Evolutionary conservation across 2,113 vertebrate species (phyloP).

Genomic region (Coracopsis vasa): DNA sequence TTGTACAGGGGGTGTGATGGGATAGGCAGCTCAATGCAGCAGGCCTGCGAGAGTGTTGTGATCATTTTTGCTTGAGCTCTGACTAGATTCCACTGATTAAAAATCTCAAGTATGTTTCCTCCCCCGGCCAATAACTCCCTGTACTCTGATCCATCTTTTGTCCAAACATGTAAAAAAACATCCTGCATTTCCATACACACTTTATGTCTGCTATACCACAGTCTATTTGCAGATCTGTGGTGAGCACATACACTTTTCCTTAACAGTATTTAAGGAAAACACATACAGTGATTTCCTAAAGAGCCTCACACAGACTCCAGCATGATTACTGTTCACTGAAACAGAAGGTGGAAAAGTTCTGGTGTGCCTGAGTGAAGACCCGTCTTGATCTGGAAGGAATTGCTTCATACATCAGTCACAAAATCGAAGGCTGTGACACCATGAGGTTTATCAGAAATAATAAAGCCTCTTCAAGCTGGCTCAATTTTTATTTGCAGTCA

Average conservation of each 20-base stretch:
- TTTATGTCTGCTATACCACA: neutral
- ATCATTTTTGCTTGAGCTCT: neutral
- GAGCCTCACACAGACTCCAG: neutral
- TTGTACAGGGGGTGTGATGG: rapidly evolving
- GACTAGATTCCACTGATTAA: neutral
- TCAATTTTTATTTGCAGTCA: neutral
- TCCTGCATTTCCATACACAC: rapidly evolving
- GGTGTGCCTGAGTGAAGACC: neutral
- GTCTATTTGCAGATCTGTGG: neutral
- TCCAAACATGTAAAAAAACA: neutral
- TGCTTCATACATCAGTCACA: neutral
- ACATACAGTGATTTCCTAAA: neutral
- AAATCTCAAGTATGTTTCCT: neutral
- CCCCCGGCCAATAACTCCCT: neutral
- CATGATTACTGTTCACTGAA: neutral
- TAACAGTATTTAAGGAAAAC: neutral
- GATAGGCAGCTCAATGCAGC: neutral
- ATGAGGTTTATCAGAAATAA: neutral
- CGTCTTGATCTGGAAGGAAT: neutral
- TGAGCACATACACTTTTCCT: neutral
- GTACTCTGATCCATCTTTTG: neutral
- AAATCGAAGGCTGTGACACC: neutral
- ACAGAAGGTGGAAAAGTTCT: neutral
- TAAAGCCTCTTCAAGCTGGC: neutral
- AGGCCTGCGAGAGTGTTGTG: rapidly evolving